Evolutionary conservation across 2,888 invertebrate species (phyloP), one percentile per base, ranked within the genome.

Genomic region (Drosophila monieri): DNA sequence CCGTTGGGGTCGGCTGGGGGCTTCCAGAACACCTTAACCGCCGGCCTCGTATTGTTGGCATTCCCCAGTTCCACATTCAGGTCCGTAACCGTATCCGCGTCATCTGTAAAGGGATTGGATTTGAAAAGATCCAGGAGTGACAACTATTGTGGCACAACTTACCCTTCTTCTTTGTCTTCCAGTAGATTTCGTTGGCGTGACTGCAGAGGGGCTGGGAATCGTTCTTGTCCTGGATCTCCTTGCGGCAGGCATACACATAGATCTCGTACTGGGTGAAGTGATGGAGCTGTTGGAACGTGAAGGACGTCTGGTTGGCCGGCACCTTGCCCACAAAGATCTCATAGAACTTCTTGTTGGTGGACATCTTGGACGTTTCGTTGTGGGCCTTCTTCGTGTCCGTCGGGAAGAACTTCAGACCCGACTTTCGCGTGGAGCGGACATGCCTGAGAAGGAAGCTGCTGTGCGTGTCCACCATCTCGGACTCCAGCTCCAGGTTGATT

Each of bases 1-100:
- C 99, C 98, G 91, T 99, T 99, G 0, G 99, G 98, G 71, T 94
- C 92, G 21, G 89, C 79, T 0, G 99, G 98, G 77, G 96, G 95
- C 2, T 94, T 92, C 99, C 99, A 99, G 25, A 92, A 93, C 3
- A 97, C 92, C 48, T 94, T 94, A 12, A 96, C 94, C 76, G 93
- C 93, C 1, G 93, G 93, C 18, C 92, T 77, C 0, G 93, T 92
- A 70, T 94, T 93, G 12, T 91, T 91, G 0, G 85, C 81, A 6
- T 69, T 71, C 53, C 86, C 88, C n/a, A 83, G 35, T 0, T 55
- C 85, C 0, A 93, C 93, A 1, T 90, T 91, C 18, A 94, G 90
- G 65, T 93, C 91, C 12, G 90, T 91, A 44, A 95, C 94, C 66
- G 93, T 92, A 89, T 97, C 97, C 51, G 95, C 95, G 75, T 93